A percentile compares a stretch with the other conserved stretches of the same genome.
These are phyloP conservation scores for Entelurus aequoreus DNA, from an alignment of 2,113 vertebrate genomes.

Conservation along the genomic window DNA sequence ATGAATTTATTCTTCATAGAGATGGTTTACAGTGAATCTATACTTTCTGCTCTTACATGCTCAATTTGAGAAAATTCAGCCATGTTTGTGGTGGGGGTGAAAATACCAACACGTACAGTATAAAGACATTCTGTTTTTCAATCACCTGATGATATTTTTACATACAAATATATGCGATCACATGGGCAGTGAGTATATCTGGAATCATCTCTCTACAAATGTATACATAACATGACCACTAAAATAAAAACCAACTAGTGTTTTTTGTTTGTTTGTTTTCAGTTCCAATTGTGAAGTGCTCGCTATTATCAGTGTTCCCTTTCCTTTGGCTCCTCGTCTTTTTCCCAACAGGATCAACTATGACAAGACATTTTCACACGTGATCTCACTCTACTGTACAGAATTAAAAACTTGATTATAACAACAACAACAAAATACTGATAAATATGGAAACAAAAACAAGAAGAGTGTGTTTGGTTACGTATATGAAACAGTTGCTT, in stretches of 20 bases:
- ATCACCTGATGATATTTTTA: conserved; percentile 54
- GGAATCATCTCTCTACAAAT: conserved; percentile 38
- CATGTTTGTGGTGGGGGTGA: conserved; percentile 46
- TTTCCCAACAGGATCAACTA: conserved; percentile 42
- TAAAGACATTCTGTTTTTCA: conserved; percentile 47
- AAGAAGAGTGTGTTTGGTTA: conserved; percentile 58
- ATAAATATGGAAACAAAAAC: conserved; percentile 40
- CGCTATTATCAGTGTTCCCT: conserved; percentile 52
- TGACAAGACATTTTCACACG: conserved; percentile 44
- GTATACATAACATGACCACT: conserved; percentile 45
- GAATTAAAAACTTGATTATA: conserved; percentile 36
- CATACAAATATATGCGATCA: conserved; percentile 63
- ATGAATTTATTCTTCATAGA: conserved; percentile 66
- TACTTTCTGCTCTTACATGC: conserved; percentile 53
- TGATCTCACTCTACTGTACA: conserved; percentile 59
- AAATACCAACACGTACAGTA: conserved; percentile 42
- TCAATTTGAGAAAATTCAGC: conserved; percentile 44
- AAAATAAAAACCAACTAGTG: conserved; percentile 60
- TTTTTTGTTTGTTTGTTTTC: background rate
- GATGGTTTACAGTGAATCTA: conserved; percentile 66
- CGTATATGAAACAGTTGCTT: conserved; percentile 43
- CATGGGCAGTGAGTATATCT: conserved; percentile 61
- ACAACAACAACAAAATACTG: conserved; percentile 33
- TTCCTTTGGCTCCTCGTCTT: conserved; percentile 66
- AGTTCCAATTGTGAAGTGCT: conserved; percentile 50